phyloP scores from a whole-genome alignment of 2,888 invertebrate species.

The Tinea trinotella region DNA sequence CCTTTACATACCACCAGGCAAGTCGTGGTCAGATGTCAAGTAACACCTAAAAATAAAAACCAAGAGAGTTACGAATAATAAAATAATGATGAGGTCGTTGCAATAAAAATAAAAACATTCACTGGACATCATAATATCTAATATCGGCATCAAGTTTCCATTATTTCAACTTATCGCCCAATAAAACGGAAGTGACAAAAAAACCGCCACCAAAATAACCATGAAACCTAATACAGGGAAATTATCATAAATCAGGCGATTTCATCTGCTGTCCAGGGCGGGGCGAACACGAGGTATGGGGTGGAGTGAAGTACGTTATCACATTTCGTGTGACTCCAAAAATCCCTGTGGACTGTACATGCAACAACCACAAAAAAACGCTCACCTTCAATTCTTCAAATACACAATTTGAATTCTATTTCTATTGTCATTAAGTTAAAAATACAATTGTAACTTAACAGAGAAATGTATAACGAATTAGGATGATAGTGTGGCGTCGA shows the following conservation, averaged over 20 bases:
- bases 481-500: neutral
- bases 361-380: neutral
- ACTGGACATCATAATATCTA: no score
- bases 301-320: slow-evolving; percentile 28
- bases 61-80: no score
- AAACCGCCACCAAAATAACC: neutral
- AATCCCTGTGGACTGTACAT: slow-evolving; percentile 31
- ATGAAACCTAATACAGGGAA: slow-evolving; percentile 14
- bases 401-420: neutral
- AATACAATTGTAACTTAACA: neutral
- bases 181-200: neutral
- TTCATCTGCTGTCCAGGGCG: slow-evolving; percentile 15
- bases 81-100: no score
- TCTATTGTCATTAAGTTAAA: neutral
- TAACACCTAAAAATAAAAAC: no score
- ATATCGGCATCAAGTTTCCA: no score
- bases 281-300: neutral
- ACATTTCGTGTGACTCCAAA: slow-evolving; percentile 28
- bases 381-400: neutral
- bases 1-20: no score
- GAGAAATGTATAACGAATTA: no score
- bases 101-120: no score
- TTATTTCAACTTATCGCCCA: neutral
- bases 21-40: no score
- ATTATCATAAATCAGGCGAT: slow-evolving; percentile 17